A percentile compares a stretch with the other conserved stretches of the same genome.
Evolutionary conservation across 2,113 vertebrate species (phyloP).

Genomic region (Todiramphus saurophagus): DNA sequence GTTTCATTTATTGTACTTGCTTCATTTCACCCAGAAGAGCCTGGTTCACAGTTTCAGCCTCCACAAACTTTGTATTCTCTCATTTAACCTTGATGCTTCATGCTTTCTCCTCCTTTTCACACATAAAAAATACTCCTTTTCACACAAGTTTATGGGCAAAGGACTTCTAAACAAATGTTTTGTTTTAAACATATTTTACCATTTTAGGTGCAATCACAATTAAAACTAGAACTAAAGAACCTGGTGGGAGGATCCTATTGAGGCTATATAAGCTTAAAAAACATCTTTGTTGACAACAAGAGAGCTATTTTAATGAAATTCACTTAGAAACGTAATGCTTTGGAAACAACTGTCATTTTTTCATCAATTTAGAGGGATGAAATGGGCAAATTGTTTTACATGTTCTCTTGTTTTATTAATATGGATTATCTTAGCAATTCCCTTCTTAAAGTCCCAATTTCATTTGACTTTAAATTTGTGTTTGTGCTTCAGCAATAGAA

Average conservation of each 20-base stretch:
- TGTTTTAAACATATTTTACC: background rate
- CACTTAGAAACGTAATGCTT: background rate
- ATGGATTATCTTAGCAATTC: slow-evolving; percentile 4
- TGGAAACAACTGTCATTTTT: background rate
- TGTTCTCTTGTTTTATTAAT: background rate
- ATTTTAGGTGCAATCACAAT: background rate
- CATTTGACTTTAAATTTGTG: background rate
- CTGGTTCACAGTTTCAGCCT: background rate
- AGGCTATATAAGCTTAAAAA: background rate
- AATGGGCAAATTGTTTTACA: background rate
- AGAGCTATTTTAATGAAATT: background rate
- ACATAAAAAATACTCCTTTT: background rate
- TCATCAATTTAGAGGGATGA: background rate
- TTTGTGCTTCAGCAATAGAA: background rate
- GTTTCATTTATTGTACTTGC: background rate
- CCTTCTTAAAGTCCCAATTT: background rate
- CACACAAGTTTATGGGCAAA: background rate
- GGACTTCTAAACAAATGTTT: background rate
- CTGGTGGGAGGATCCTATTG: background rate
- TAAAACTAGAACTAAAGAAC: background rate
- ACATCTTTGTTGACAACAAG: background rate
- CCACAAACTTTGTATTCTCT: background rate
- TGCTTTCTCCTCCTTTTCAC: background rate
- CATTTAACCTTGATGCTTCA: background rate
- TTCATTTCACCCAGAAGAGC: background rate